phyloP scores from a whole-genome alignment of 2,113 vertebrate genomes.

The Syrrhaptes paradoxus region DNA sequence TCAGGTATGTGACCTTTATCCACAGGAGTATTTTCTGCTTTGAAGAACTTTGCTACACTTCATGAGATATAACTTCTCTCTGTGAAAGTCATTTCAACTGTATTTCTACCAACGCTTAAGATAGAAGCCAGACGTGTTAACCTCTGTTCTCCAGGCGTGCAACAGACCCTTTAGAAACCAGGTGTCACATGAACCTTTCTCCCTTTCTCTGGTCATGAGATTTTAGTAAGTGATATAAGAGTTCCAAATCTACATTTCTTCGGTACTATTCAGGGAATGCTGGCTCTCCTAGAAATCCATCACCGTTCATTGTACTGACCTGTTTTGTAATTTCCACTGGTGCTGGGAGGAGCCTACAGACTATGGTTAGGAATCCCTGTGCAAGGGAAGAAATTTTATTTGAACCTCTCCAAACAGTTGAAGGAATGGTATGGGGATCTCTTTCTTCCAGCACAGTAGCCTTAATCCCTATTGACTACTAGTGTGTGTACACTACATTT shows the following conservation, averaged over 20 bases:
- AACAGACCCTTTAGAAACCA: not conserved
- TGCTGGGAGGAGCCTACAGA: not conserved
- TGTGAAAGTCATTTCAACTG: not conserved
- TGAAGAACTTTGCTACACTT: conserved; percentile 28
- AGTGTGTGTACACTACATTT: rapidly evolving
- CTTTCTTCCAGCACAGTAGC: not conserved
- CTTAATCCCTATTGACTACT: not conserved
- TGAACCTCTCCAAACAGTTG: not conserved
- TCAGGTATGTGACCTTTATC: conserved; percentile 47
- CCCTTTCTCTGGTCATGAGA: not conserved
- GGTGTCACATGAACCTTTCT: not conserved
- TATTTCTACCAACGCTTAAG: not conserved
- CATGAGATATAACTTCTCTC: not conserved
- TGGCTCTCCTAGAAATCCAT: not conserved
- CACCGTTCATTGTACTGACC: not conserved
- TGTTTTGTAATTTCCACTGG: not conserved
- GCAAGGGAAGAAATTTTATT: not conserved
- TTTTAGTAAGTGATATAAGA: not conserved
- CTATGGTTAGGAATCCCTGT: not conserved
- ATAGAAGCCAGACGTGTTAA: not conserved
- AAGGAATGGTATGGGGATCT: not conserved
- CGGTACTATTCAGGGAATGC: rapidly evolving
- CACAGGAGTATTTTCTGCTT: conserved; percentile 28
- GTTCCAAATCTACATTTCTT: not conserved
- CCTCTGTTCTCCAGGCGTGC: not conserved